These are phyloP conservation scores for Piscicola geometra DNA, from an alignment of 2,888 invertebrate species.

Conservation along the genomic window DNA sequence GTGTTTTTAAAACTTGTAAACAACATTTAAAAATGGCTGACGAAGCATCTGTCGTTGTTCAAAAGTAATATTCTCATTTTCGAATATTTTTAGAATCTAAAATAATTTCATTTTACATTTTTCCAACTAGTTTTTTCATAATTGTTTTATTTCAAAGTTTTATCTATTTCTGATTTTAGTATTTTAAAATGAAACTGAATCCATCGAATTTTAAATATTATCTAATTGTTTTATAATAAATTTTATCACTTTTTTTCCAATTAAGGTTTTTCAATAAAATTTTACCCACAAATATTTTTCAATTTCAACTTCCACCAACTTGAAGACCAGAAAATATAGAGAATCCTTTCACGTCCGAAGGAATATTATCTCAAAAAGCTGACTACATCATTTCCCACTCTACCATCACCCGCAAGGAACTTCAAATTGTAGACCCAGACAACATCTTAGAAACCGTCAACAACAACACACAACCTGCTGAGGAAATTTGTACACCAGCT, in stretches of 20 bases:
- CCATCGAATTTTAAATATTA: slow-evolving; percentile 90
- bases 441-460: too few relatives aligned
- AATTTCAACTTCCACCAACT: too few relatives aligned
- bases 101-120: too few relatives aligned
- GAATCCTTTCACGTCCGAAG: slow-evolving; percentile 93
- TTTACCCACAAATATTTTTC: not conserved
- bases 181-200: slow-evolving; percentile 97
- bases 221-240: too few relatives aligned
- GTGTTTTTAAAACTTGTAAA: slow-evolving; percentile 1
- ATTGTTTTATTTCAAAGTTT: not conserved
- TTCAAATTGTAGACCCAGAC: slow-evolving; percentile 48
- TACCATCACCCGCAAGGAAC: slow-evolving; percentile 51
- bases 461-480: not conserved
- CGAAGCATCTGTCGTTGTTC: slow-evolving; percentile 29
- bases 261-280: slow-evolving; percentile 38
- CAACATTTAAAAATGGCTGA: slow-evolving; percentile 28
- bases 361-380: slow-evolving; percentile 86
- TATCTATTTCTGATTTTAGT: too few relatives aligned
- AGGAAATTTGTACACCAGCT: not conserved
- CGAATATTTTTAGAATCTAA: too few relatives aligned
- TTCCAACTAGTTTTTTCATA: too few relatives aligned
- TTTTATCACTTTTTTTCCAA: slow-evolving; percentile 88
- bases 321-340: slow-evolving; percentile 90
- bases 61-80: too few relatives aligned
- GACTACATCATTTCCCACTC: slow-evolving; percentile 82